Base-by-base conservation (phyloP, 2,888 invertebrate species). In the Hemicrepidius hirtus region DNA sequence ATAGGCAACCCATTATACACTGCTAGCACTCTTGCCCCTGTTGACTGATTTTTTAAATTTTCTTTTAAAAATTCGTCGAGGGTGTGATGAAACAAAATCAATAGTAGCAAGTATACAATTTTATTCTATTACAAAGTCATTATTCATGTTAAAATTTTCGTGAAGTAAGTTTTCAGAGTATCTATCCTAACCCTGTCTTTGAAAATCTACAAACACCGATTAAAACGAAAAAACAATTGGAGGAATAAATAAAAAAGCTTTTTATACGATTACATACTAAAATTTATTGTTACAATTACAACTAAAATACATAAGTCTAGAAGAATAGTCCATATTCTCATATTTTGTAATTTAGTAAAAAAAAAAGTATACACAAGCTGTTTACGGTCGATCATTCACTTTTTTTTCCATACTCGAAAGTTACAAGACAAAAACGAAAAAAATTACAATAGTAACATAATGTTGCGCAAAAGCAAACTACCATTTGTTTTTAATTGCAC, bases 261-360 rank as follows among this genome's bases (percentile, higher is more conserved):
- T 7, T 10, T 18, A 9, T 57, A 57, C 35, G 37, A 35, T 57
- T 85, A 85, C 83, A 79, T 84, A 83, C 83, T 83, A 83, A 84
- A 85, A 80, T 84, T 85, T 84, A 84, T 84, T 84, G 80, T 84
- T 84, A 84, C 83, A 83, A 81, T 83, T 84, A 84, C 76, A 85
- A 85, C 84, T 85, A 85, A 85, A 86, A 83, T 82, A 68, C 81
- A 84, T 85, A 84, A 82, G 81, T 80, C 85, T 86, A 85, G 83
- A 85, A 85, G 85, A 85, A 85, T 85, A 86, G 85, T 85, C 85
- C 85, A 85, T 85, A 84, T 85, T 85, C 85, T 86, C 86, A 77
- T 83, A 68, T 76, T 24, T 70, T 62, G 73, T 82, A 83, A 82
- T 82, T 84, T 83, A 82, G 81, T 82, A 82, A 5, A 3, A 84